These are phyloP conservation scores for Callipepla californica DNA, from an alignment of 2,113 vertebrate species.

Conservation along the genomic window DNA sequence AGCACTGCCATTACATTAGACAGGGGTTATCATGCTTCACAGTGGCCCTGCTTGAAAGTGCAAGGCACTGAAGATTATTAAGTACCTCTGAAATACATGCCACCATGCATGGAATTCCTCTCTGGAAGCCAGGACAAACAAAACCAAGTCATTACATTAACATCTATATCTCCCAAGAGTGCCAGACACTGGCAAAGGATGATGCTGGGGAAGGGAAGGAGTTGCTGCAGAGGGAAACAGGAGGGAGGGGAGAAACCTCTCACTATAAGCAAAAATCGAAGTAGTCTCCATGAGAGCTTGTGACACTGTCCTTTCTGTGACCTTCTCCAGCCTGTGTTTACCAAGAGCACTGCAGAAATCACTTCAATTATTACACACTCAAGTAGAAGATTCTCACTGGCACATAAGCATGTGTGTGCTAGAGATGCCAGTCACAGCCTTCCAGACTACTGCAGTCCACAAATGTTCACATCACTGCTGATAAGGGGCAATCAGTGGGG, in stretches of 20 bases:
- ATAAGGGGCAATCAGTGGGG: neutral
- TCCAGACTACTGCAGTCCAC: neutral
- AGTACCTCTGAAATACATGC: neutral
- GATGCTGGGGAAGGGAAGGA: neutral
- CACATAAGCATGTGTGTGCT: accelerated
- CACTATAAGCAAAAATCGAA: neutral
- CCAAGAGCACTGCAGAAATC: constrained; percentile 2
- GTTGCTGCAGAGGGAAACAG: neutral
- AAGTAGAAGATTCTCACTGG: neutral
- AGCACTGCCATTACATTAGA: accelerated
- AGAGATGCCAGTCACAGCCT: neutral
- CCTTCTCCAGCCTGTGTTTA: constrained; percentile 12
- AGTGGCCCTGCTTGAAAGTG: neutral
- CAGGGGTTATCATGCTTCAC: neutral
- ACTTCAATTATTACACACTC: neutral
- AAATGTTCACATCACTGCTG: neutral
- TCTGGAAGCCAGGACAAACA: constrained; percentile 30
- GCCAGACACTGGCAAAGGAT: neutral
- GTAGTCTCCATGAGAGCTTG: neutral
- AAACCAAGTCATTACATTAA: constrained; percentile 3
- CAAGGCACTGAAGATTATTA: accelerated
- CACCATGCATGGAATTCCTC: neutral
- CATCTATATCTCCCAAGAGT: neutral
- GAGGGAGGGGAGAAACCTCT: neutral
- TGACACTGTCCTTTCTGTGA: neutral